Conservation (phyloP, 2,888 invertebrate species). For the Thymelicus lineola region DNA sequence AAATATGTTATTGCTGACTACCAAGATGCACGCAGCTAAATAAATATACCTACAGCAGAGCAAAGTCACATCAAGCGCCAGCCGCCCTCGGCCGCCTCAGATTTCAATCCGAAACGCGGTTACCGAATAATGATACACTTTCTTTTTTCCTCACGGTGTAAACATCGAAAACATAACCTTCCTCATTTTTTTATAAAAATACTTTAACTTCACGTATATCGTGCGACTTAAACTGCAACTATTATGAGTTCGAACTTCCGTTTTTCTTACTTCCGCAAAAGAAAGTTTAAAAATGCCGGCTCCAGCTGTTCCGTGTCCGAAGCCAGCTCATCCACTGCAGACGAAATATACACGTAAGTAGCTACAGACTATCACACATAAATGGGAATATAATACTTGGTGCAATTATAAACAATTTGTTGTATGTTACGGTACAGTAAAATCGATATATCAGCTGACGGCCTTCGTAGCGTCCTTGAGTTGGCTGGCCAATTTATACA, state of each 20-base stretch:
- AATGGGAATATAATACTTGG: neutral
- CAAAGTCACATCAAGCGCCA: slow-evolving; percentile 42
- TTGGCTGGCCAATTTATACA: slow-evolving; percentile 27
- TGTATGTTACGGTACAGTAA: slow-evolving; percentile 45
- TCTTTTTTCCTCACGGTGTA: slow-evolving; percentile 40
- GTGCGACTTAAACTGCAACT: neutral
- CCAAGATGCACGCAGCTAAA: too few relatives aligned
- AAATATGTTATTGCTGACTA: too few relatives aligned
- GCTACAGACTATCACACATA: neutral
- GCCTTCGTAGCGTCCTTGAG: slow-evolving; percentile 51
- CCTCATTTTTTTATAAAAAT: neutral
- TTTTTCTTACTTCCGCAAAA: slow-evolving; percentile 25
- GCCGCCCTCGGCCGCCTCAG: slow-evolving; percentile 49
- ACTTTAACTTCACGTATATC: neutral
- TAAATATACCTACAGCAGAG: slow-evolving; percentile 36
- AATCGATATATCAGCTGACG: slow-evolving; percentile 58
- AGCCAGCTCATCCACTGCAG: slow-evolving; percentile 62
- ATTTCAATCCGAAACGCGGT: slow-evolving; percentile 57
- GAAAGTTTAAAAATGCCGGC: slow-evolving; percentile 46
- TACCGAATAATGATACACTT: slow-evolving; percentile 45
- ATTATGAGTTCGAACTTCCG: slow-evolving; percentile 29
- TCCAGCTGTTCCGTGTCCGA: slow-evolving; percentile 68
- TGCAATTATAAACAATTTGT: slow-evolving; percentile 34
- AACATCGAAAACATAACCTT: slow-evolving; percentile 28
- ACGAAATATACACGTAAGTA: slow-evolving; percentile 74